Evolutionary conservation across 2,797 vertebrate species (phyloP), one percentile per base, ranked within the genome.

Genomic region (Sebastes oblongus): DNA sequence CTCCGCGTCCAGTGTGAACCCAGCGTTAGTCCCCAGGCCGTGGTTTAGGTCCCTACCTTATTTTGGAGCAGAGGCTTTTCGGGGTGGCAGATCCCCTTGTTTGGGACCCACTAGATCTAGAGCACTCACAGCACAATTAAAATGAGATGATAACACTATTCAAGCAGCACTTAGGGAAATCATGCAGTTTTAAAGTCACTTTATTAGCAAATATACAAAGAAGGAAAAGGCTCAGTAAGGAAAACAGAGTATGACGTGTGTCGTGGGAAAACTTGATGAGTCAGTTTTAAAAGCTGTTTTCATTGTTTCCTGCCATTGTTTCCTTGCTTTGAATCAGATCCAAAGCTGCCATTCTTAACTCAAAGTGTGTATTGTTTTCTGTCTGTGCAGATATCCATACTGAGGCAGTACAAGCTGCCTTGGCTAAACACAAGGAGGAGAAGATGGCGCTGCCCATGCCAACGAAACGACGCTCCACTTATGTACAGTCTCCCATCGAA

Each of bases 401-500:
- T 0, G 98, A 99, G 73, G 98, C 98, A 0, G 98, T 99, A 1
- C 98, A 99, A 71, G 98, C 98, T 1, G 98, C 98, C 0, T 87
- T 99, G 96, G 98, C 98, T 8, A 98, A 99, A 81, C 98, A 99
- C 86, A 98, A 98, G 88, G 98, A 99, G 86, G 98, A 98, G 95
- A 99, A 99, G 92, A 98, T 99, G 97, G 97, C 98, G 0, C 93
- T 98, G 82, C 98, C 98, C 27, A 99, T 99, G 98, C 98, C 98
- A 7, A 99, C 98, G 12, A 99, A 99, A 86, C 95, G 98, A 1
- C 96, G 98, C 18, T 99, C 98, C 55, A 97, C 98, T 0, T 98
- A 98, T 18, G 97, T 98, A 58, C 98, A 97, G 91, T 98, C 98
- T 74, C 98, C 98, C 2, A 96, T 97, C 0, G 96, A 98, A 27